phyloP scores from a whole-genome alignment of 2,888 invertebrate genomes.

The Macrostomum cliftonense region DNA sequence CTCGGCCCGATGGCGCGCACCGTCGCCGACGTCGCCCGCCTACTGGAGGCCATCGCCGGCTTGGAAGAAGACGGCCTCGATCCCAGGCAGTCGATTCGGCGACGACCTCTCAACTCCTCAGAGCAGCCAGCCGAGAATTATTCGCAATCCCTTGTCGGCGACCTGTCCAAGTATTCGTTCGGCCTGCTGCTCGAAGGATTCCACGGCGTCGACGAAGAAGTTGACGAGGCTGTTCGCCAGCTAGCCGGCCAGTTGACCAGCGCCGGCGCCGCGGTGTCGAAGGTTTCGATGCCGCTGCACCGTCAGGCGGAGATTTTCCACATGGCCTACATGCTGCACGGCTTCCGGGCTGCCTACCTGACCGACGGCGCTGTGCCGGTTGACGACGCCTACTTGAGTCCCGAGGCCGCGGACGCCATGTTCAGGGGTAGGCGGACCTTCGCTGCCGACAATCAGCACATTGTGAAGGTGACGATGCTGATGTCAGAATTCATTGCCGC shows the following conservation, averaged over 20 bases:
- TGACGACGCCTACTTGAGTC: neutral
- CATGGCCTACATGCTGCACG: neutral
- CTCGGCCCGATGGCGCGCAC: slow-evolving; percentile 28
- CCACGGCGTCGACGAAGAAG: slow-evolving; percentile 15
- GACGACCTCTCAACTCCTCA: too few species aligned
- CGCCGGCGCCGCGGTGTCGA: slow-evolving; percentile 18
- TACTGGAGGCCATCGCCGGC: slow-evolving; percentile 26
- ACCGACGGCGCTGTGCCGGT: neutral
- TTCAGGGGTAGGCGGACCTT: neutral
- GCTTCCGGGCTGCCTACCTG: neutral
- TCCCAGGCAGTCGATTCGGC: slow-evolving; percentile 18
- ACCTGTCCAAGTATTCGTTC: slow-evolving; percentile 18
- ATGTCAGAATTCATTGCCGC: slow-evolving; percentile 1
- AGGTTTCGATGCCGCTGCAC: slow-evolving; percentile 23
- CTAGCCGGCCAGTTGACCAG: slow-evolving; percentile 15
- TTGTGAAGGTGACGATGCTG: neutral
- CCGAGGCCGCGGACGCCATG: neutral
- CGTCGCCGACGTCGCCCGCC: slow-evolving; percentile 24
- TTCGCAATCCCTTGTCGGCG: slow-evolving; percentile 16
- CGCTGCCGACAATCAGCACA: slow-evolving; percentile 3
- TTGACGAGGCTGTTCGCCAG: slow-evolving; percentile 15
- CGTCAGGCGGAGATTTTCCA: slow-evolving; percentile 10
- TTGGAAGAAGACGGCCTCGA: slow-evolving; percentile 19
- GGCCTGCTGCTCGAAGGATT: slow-evolving; percentile 27
- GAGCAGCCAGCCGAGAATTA: slow-evolving; percentile 13